Percentiles rank a stretch among this genome's conserved stretches.
Conservation (phyloP, 2,888 invertebrate species). For the Adelphocoris suturalis region DNA sequence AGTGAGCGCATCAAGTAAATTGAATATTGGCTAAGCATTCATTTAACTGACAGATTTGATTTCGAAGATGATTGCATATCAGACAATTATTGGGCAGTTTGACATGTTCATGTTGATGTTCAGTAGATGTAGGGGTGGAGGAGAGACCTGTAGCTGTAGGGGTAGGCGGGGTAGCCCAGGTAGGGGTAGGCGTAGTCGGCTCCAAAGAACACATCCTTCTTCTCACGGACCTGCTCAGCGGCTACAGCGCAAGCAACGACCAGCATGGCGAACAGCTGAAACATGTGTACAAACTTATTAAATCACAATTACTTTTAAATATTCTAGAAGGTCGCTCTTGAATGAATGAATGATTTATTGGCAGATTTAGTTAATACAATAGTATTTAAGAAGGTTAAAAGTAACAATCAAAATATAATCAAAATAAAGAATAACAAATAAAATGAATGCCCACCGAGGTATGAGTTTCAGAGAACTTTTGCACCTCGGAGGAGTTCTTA, state of each 20-base stretch:
- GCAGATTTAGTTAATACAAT: too few relatives aligned
- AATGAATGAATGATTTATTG: too few relatives aligned
- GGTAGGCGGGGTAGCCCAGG: conserved; percentile 10
- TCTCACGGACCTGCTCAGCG: neutral
- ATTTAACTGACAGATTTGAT: too few relatives aligned
- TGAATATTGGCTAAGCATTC: too few relatives aligned
- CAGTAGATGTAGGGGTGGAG: conserved; percentile 37
- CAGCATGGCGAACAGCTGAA: conserved; percentile 41
- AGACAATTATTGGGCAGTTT: too few relatives aligned
- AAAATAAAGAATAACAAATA: neutral
- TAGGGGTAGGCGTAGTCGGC: conserved; percentile 47
- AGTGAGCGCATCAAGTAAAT: too few relatives aligned
- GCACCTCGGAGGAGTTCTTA: too few relatives aligned
- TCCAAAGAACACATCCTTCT: conserved; percentile 37
- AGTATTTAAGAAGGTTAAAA: neutral
- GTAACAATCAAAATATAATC: neutral
- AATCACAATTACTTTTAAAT: neutral
- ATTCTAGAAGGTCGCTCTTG: too few relatives aligned
- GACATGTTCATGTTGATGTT: neutral
- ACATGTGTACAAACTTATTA: neutral
- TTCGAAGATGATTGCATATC: too few relatives aligned
- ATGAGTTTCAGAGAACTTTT: too few relatives aligned
- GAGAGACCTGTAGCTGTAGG: conserved; percentile 49
- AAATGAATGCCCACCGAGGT: too few relatives aligned
- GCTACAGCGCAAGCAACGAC: conserved; percentile 42